Percentiles rank a stretch among this genome's conserved stretches.
Evolutionary conservation across 1,140 invertebrate genomes (phyloP).

Genomic region (Ceratina calcarata): DNA sequence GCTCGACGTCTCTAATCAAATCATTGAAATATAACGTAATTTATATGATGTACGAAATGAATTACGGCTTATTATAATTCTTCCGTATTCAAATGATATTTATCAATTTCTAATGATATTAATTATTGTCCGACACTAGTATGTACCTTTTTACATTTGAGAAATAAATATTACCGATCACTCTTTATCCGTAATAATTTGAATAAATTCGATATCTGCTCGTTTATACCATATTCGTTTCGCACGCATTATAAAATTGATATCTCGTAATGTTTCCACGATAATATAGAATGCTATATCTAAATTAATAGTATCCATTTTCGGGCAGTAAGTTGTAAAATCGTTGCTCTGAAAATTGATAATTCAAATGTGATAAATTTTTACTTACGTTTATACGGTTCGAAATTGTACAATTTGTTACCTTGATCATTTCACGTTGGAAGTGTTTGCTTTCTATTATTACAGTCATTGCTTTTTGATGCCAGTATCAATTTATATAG

Average conservation of each 20-base stretch:
- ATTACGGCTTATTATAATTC: too few relatives aligned
- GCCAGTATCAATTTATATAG: neutral
- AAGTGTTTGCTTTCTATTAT: neutral
- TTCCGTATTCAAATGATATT: conserved; percentile 8
- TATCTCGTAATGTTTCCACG: neutral
- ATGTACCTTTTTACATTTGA: neutral
- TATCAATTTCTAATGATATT: conserved; percentile 7
- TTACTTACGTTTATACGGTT: neutral
- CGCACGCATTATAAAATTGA: neutral
- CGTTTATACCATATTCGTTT: neutral
- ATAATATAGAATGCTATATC: neutral
- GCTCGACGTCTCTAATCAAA: neutral
- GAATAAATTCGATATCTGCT: neutral
- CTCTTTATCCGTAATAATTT: conserved; percentile 7
- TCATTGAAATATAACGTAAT: conserved; percentile 8
- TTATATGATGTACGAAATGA: neutral
- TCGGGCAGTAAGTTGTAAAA: neutral
- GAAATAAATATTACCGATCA: neutral
- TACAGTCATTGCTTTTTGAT: neutral
- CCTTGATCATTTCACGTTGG: neutral
- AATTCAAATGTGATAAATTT: neutral
- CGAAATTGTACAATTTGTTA: neutral
- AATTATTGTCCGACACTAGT: neutral
- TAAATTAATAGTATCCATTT: neutral
- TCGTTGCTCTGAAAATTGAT: conserved; percentile 6